Percentiles rank a stretch among this genome's conserved stretches.
Conservation (phyloP, 2,797 vertebrate genomes). For the Epinephelus awoara region DNA sequence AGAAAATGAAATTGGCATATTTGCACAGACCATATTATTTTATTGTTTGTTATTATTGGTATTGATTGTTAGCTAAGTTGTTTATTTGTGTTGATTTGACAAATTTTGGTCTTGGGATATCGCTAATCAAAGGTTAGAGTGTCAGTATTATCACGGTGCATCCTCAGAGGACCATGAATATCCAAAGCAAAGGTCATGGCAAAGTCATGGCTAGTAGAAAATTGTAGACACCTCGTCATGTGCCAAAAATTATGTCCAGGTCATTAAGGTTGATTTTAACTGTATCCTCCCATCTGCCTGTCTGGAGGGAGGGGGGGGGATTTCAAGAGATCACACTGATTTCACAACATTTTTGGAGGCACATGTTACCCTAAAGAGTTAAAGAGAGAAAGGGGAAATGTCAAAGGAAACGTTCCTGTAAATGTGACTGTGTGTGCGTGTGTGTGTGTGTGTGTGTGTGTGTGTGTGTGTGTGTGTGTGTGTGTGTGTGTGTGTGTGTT, state of each 20-base stretch:
- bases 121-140: no score
- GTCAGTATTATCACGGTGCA: no score
- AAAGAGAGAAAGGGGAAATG: not conserved
- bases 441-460: conserved; percentile 2
- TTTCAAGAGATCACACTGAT: not conserved
- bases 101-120: no score
- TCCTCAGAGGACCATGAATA: not conserved
- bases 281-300: not conserved
- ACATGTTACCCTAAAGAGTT: not conserved
- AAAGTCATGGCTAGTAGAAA: not conserved
- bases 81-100: no score
- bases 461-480: conserved; percentile 12
- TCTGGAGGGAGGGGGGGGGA: not conserved
- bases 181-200: not conserved
- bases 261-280: not conserved
- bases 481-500: conserved; percentile 13
- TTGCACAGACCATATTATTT: no score
- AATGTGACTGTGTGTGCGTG: not conserved
- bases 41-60: no score
- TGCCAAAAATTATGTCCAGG: not conserved
- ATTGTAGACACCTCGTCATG: not conserved
- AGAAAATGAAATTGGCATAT: no score
- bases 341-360: not conserved
- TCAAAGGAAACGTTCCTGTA: not conserved
- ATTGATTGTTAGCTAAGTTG: no score